Evolutionary conservation across 2,113 vertebrate species (phyloP).

Genomic region (Poeciliopsis occidentalis): DNA sequence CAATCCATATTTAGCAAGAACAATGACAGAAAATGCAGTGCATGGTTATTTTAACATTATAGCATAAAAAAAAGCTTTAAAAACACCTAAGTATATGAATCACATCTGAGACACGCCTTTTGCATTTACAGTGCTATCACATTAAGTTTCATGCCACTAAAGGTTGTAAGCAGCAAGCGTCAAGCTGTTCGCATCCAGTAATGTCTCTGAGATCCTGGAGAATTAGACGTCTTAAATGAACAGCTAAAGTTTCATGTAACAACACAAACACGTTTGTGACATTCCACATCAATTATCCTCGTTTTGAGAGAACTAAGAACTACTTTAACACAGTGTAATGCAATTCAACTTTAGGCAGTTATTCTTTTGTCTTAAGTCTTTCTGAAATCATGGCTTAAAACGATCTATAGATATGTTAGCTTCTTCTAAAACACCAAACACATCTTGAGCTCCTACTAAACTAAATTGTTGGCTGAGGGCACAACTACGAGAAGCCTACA

Average conservation of each 20-base stretch:
- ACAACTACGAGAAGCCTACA: constrained; percentile 19
- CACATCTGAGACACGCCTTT: constrained; percentile 30
- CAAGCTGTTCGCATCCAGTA: constrained; percentile 30
- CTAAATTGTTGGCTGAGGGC: constrained; percentile 14
- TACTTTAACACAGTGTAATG: constrained; percentile 43
- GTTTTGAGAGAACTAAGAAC: constrained; percentile 41
- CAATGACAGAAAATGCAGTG: constrained; percentile 12
- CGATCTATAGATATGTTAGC: constrained; percentile 28
- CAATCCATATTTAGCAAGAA: constrained; percentile 57
- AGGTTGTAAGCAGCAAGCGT: constrained; percentile 31
- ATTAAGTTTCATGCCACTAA: constrained; percentile 41
- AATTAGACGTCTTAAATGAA: constrained; percentile 18
- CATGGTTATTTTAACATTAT: constrained; percentile 10
- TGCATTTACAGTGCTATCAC: constrained; percentile 49
- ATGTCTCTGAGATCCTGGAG: constrained; percentile 29
- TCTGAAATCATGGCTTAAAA: constrained; percentile 35
- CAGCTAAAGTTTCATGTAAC: constrained; percentile 53
- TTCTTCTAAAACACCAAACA: constrained; percentile 20
- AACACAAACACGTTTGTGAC: constrained; percentile 49
- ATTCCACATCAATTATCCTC: constrained; percentile 61
- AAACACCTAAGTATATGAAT: constrained; percentile 16
- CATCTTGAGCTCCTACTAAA: constrained; percentile 23
- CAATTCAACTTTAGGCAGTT: constrained; percentile 30
- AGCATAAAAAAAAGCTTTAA: constrained; percentile 7
- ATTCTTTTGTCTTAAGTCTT: constrained; percentile 10